Evolutionary conservation across 2,888 invertebrate genomes (phyloP).

Genomic region (Tolmerus cingulatus): DNA sequence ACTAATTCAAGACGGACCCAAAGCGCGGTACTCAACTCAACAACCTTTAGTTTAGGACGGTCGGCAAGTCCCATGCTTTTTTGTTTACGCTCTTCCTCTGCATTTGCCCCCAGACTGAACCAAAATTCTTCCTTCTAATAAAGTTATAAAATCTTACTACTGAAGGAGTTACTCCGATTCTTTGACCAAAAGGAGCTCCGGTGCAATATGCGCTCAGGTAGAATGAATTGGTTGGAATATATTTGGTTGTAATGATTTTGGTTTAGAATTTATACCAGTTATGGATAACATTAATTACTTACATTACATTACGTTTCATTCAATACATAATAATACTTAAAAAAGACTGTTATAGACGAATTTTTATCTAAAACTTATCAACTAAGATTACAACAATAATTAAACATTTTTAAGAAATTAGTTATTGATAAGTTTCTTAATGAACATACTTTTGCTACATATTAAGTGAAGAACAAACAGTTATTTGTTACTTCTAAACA

Average conservation of each 20-base stretch:
- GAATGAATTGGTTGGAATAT: not conserved
- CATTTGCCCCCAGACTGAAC: not conserved
- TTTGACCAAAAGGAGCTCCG: not conserved
- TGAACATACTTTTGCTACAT: too few species aligned
- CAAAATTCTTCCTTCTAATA: constrained; percentile 9
- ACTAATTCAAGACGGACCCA: constrained; percentile 7
- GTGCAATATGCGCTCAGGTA: not conserved
- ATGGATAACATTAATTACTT: not conserved
- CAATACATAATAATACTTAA: too few species aligned
- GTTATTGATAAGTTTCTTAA: too few species aligned
- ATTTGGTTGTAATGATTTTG: not conserved
- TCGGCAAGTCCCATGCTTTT: not conserved
- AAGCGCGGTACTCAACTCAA: not conserved
- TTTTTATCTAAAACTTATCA: too few species aligned
- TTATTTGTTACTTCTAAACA: not conserved
- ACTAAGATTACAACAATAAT: too few species aligned
- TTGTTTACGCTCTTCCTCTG: not conserved
- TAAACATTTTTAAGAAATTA: too few species aligned
- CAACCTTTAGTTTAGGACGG: not conserved
- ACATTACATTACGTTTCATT: too few species aligned
- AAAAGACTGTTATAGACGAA: too few species aligned
- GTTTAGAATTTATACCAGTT: not conserved
- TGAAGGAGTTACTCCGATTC: not conserved
- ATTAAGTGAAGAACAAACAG: not conserved
- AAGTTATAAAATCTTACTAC: constrained; percentile 27